Base-by-base conservation (phyloP, 2,113 vertebrate genomes). In the Chauna torquata region DNA sequence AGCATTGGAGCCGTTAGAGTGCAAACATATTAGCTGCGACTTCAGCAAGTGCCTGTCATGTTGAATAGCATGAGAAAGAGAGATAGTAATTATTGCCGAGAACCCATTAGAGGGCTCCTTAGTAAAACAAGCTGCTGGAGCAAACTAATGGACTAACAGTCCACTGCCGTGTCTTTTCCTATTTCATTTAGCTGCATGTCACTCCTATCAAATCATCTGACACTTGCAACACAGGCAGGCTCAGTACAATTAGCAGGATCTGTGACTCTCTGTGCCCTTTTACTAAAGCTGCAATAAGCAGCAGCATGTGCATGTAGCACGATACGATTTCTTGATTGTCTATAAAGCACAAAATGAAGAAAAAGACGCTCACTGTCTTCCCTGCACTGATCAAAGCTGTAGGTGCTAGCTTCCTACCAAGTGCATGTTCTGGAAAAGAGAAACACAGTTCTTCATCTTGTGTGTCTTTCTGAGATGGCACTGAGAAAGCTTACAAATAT, bases 101-200 rank as follows among this genome's bases (percentile, higher is more conserved):
- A 99, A 99, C 98, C 99, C 99, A 99, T 99, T 99, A 99, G 98
- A 99, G 98, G 98, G 97, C 98, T 99, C 98, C 99, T 99, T 98
- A 99, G 98, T 99, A 98, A 98, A 98, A 98, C 98, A 98, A 98
- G 98, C 98, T 98, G 98, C 98, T 97, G 97, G 91, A 97, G 98
- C 98, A 99, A 99, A 99, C 99, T 99, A 99, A 99, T 99, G 99
- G 99, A 99, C 98, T 98, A 98, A 98, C 97, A 98, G 98, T 97
- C 98, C 98, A 98, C 93, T 96, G 97, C 98, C 97, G 16, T 97
- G 96, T 98, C 98, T 98, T 97, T 98, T 98, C 98, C 97, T 96
- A 97, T 98, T 98, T 98, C 98, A 98, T 98, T 99, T 98, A 98
- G 98, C 97, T 97, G 83, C 96, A 96, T 94, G 98, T 98, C 98